phyloP scores from a whole-genome alignment of 2,797 vertebrate species.

The Intellagama lesueurii region DNA sequence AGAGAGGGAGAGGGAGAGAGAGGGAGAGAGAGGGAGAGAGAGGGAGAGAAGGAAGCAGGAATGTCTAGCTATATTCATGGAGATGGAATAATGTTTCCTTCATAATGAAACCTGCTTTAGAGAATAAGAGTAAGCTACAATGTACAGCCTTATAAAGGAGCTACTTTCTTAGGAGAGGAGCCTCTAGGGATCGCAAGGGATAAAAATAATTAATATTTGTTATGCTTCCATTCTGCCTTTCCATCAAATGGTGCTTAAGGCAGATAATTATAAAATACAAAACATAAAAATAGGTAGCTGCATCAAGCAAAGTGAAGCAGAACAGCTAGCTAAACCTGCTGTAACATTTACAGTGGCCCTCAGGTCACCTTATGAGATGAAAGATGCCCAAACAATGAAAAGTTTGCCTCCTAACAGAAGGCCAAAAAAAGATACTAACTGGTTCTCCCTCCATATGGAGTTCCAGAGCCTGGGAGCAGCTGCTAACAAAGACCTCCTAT shows the following conservation, averaged over 20 bases:
- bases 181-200: not conserved
- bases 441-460: too few relatives aligned
- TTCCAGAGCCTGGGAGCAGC: too few relatives aligned
- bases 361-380: not conserved
- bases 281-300: not conserved
- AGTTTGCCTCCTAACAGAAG: not conserved
- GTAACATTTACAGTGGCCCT: too few relatives aligned
- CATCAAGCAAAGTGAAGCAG: not conserved
- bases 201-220: not conserved
- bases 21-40: too few relatives aligned
- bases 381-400: not conserved
- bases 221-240: not conserved
- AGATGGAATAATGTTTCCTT: not conserved
- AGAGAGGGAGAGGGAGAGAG: not conserved
- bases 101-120: not conserved
- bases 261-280: not conserved
- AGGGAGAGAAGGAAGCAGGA: not conserved
- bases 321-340: not conserved
- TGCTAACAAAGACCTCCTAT: too few relatives aligned
- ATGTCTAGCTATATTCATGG: not conserved
- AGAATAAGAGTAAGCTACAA: not conserved
- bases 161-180: not conserved
- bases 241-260: not conserved
- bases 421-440: not conserved
- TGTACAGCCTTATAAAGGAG: not conserved